phyloP scores from a whole-genome alignment of 2,797 vertebrate species.

The Takifugu ocellatus region DNA sequence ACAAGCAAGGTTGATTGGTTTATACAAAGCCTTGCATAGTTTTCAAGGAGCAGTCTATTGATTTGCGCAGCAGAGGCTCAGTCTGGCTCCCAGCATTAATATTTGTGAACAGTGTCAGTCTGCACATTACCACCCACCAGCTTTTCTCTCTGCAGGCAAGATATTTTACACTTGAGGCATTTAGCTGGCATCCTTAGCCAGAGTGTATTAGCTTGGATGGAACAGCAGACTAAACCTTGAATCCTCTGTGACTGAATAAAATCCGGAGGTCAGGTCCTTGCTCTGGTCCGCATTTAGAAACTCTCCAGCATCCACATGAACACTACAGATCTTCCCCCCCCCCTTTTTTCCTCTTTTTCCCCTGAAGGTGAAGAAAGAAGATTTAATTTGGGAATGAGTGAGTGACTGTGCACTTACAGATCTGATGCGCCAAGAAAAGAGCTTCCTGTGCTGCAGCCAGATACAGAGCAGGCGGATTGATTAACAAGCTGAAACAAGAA shows the following conservation, averaged over 20 bases:
- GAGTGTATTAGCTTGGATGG: constrained; percentile 28
- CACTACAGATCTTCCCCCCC: neutral
- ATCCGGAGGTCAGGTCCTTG: constrained; percentile 5
- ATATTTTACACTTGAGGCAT: constrained; percentile 36
- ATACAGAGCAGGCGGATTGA: constrained; percentile 21
- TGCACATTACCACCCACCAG: constrained; percentile 23
- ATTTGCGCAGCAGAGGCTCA: constrained; percentile 11
- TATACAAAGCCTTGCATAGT: neutral
- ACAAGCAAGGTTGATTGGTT: no score
- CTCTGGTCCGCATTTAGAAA: constrained; percentile 5
- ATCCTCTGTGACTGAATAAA: constrained; percentile 12
- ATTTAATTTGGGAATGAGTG: constrained; percentile 5
- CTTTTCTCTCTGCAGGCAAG: constrained; percentile 19
- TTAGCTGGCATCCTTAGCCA: constrained; percentile 35
- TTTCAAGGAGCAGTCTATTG: constrained; percentile 12
- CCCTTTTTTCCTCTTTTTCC: neutral
- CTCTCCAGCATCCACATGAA: neutral
- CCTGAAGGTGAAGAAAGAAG: neutral
- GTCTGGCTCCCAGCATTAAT: constrained; percentile 21
- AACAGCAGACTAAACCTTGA: constrained; percentile 11
- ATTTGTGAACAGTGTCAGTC: constrained; percentile 14
- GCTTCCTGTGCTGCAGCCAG: neutral
- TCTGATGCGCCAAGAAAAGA: constrained; percentile 8
- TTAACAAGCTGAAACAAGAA: constrained; percentile 12
- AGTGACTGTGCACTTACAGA: constrained; percentile 9